Evolutionary conservation across 37 sponge, comb jelly and placozoan species (phyloP).

Genomic region (Ephydatia muelleri): DNA sequence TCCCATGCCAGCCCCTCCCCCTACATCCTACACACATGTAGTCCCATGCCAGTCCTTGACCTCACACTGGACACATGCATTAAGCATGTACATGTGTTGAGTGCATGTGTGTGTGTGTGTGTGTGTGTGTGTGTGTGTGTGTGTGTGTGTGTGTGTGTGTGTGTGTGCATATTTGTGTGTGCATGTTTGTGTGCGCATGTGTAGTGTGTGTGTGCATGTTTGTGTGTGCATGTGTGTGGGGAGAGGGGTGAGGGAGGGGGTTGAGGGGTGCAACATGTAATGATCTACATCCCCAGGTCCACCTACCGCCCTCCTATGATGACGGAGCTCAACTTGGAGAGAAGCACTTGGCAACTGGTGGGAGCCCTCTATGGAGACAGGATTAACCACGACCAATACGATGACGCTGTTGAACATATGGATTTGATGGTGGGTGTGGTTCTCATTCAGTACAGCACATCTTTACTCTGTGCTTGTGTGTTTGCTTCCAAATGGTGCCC

Average conservation of each 20-base stretch:
- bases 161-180: neutral
- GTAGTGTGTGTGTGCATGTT: neutral
- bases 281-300: neutral
- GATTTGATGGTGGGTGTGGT: neutral
- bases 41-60: too few species aligned
- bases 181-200: conserved; percentile 19
- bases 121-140: neutral
- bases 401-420: neutral
- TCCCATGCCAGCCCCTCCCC: too few species aligned
- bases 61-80: too few species aligned
- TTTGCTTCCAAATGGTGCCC: neutral
- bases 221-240: neutral
- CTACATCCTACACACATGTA: too few species aligned
- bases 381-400: conserved; percentile 2
- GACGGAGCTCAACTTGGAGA: conserved; percentile 56
- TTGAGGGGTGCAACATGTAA: neutral
- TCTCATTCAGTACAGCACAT: neutral
- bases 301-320: neutral
- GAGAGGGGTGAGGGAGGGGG: neutral
- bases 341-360: conserved; percentile 62
- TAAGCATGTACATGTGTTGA: conserved; percentile 27
- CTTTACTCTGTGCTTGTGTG: neutral
- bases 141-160: too few species aligned
- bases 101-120: neutral
- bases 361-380: conserved; percentile 45